Evolutionary conservation across 2,888 invertebrate species (phyloP), one percentile per base, ranked within the genome.

Genomic region (Antheraea assamensis): DNA sequence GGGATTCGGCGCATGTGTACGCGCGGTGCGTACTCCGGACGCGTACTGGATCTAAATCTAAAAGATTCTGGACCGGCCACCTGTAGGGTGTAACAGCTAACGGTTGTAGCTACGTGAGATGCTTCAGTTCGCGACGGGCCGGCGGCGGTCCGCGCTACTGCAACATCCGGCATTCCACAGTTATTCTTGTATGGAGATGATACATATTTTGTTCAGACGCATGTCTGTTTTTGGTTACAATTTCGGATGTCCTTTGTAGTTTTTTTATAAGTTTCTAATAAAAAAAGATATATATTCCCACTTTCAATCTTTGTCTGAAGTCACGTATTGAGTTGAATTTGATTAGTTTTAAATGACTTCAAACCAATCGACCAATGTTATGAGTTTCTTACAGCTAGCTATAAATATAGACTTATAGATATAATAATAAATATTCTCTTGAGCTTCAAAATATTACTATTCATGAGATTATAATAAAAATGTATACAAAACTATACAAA

Each of bases 81-180:
- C 71, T 74, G 78, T 42, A 42, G 42, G 42, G 13, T 42, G 42
- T 77, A 74, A 71, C 64, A 70, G 70, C 70, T 72, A 73, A 19
- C 21, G 55, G 55, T n/a, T 55, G n/a, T 73, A 73, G 30, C 77
- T 76, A 74, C 76, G 72, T 77, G 77, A 79, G 78, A 74, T 75
- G 74, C 78, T 83, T 73, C 75, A 77, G 80, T 77, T 8, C 27
- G 27, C 17, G 27, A 8, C 61, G 61, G 61, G 61, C 27, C 24
- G 24, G 61, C 27, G 8, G 61, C 10, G 5, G n/a, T 10, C 55
- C 61, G 61, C 79, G 79, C 82, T 84, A 86, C 83, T 89, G 88
- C 91, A 91, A 92, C 89, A 92, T 94, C 94, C 93, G 93, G 93
- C 94, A 94, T 94, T 93, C 94, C 94, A 85, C 76, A 78, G 88